These are phyloP conservation scores for Cephonodes hylas DNA, from an alignment of 2,888 invertebrate species.

Conservation along the genomic window DNA sequence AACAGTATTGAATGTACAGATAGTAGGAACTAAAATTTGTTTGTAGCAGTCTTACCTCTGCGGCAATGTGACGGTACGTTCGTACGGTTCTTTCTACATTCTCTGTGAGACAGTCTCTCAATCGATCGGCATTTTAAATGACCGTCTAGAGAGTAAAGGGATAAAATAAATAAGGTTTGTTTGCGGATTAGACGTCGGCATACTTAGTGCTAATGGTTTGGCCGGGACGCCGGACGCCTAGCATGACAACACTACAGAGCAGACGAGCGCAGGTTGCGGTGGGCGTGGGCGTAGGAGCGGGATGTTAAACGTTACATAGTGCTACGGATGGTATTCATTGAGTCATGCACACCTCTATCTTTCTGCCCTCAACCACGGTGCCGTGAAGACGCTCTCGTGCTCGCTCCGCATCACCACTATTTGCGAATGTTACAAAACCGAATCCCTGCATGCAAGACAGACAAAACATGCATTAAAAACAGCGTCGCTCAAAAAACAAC, in stretches of 20 bases:
- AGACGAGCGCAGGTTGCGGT: constrained; percentile 79
- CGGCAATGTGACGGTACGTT: constrained; percentile 77
- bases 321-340: constrained; percentile 83
- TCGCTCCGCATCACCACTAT: constrained; percentile 99
- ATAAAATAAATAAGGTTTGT: constrained; percentile 82
- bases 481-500: constrained; percentile 89
- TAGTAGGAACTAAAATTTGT: constrained; percentile 62
- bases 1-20: constrained; percentile 29
- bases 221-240: constrained; percentile 47
- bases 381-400: constrained; percentile 99
- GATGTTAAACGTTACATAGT: constrained; percentile 84
- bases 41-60: constrained; percentile 75
- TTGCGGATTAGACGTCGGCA: constrained; percentile 71
- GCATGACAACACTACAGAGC: constrained; percentile 81
- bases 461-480: constrained; percentile 96
- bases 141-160: constrained; percentile 86
- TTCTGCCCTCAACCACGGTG: constrained; percentile 99
- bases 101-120: constrained; percentile 80
- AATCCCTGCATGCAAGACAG: constrained; percentile 99
- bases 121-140: constrained; percentile 83
- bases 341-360: constrained; percentile 99
- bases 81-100: constrained; percentile 80
- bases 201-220: constrained; percentile 69
- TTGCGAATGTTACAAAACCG: constrained; percentile 99
- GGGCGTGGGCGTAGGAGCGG: constrained; percentile 81